Base-by-base conservation (phyloP, 2,888 invertebrate genomes). In the Chirona hameri region DNA sequence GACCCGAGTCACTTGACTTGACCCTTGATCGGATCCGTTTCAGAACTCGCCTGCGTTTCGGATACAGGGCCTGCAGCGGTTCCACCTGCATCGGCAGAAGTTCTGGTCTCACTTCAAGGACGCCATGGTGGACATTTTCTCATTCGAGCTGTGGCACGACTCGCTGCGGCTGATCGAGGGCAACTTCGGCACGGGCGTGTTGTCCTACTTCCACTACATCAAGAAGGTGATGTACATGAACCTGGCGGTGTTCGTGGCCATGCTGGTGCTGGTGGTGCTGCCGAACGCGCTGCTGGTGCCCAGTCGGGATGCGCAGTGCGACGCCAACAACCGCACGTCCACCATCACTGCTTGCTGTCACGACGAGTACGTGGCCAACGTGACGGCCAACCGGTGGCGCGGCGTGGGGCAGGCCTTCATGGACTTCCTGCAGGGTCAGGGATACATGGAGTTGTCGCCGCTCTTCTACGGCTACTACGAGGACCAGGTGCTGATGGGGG, bases 211-310 rank as follows among this genome's bases (percentile, higher is more conserved):
- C 87, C 90, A 94, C 7, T 95, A 96, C 86, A 90, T 96, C 69
- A 92, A 94, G 86, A 96, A 95, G 95, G 89, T 96, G 1, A 90
- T 96, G 86, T 92, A 93, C 87, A 89, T 96, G 76, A 96, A 96
- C 88, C 86, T 29, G 39, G 65, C 39, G 12, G 15, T 79, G 79
- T 60, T 31, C 48, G 24, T 4, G 31, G 80, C 79, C 21, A 65
- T 55, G 48, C 57, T 21, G 80, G 2, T 29, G 79, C 21, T 55
- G 31, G 82, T 80, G 29, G 57, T 24, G 55, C 52, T 69, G 69
- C 65, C 81, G 4, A 65, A 65, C 27, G 18, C 21, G 31, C 57
- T 82, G 31, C 21, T 79, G 57, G 0, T n/a, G 60, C 21, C 46
- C 39, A 31, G 46, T 21, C 39, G 31, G 57, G 39, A 65, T 0